These are phyloP conservation scores for Mimas tiliae DNA, from an alignment of 2,888 invertebrate genomes.

Conservation along the genomic window DNA sequence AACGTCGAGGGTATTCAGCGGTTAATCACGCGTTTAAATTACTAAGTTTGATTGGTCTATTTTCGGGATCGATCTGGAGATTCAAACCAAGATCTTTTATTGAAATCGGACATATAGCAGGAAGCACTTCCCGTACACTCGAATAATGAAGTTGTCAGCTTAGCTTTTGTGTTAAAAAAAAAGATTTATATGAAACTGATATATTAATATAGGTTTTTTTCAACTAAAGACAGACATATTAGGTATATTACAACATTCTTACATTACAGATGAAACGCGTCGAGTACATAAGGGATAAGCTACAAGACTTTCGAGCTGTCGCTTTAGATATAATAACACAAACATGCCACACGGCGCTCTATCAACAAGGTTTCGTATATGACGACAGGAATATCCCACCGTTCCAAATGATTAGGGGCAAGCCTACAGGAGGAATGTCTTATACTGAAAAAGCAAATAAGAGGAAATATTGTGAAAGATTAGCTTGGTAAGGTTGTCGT, in stretches of 20 bases:
- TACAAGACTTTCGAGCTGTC: slow-evolving; percentile 65
- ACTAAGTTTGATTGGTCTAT: too few species aligned
- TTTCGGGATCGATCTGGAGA: too few species aligned
- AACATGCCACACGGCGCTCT: slow-evolving; percentile 90
- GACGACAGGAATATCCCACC: slow-evolving; percentile 87
- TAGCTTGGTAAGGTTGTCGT: slow-evolving; percentile 87
- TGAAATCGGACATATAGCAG: too few species aligned
- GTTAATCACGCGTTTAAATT: too few species aligned
- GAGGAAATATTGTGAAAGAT: slow-evolving; percentile 90
- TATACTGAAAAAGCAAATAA: slow-evolving; percentile 95
- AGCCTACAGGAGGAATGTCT: slow-evolving; percentile 89
- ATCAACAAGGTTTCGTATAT: slow-evolving; percentile 90
- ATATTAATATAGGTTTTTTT: background rate
- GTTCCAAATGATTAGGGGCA: slow-evolving; percentile 81
- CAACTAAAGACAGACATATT: background rate
- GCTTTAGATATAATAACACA: slow-evolving; percentile 78
- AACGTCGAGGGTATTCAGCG: too few species aligned
- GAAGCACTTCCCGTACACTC: too few species aligned
- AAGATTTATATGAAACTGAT: too few species aligned
- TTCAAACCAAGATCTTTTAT: too few species aligned
- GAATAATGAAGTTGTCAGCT: too few species aligned
- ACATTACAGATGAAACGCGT: slow-evolving; percentile 76
- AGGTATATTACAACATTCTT: slow-evolving; percentile 23
- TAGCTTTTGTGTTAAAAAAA: too few species aligned
- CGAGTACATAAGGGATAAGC: slow-evolving; percentile 64